Evolutionary conservation across 1,140 invertebrate species (phyloP), one percentile per base, ranked within the genome.

Genomic region (Akabosia matsudoensis): DNA sequence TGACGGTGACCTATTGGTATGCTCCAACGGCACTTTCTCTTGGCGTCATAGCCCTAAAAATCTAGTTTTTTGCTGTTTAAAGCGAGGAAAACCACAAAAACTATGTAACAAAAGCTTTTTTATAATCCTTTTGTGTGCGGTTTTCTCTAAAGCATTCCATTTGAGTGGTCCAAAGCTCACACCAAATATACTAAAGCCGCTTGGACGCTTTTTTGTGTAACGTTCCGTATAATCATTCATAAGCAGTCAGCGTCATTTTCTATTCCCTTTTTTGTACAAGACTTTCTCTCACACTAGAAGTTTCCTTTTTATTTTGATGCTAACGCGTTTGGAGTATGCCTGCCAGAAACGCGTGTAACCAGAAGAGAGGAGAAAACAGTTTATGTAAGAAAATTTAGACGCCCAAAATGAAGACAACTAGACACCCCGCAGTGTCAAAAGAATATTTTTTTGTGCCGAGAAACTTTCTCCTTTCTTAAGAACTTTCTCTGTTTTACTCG

Each of bases 341-440:
- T 54, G 52, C 73, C 73, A 34, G 31, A 4, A 30, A 56, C 52
- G 51, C 52, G 56, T 74, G 73, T 54, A 74, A 74, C 73, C 52
- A 74, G 54, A 24, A 34, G 34, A 52, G 45, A 52, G 45, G 45
- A 52, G 13, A 52, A 52, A 52, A 52, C 13, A 52, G 45, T 14
- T 52, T 52, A 13, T 52, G 45, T 52, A 52, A 52, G n/a, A n/a
- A n/a, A n/a, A n/a, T n/a, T n/a, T n/a, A n/a, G n/a, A n/a, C n/a
- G 14, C 28, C 67, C 7, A 70, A 14, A 70, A 70, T 4, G 1
- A 26, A 86, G 78, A 82, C 54, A 56, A 22, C 3, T 22, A 31
- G 61, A 67, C 61, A 67, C 61, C 61, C 61, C 28, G 61, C 28
- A 22, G 61, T 16, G 61, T 67, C 61, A 24, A 31, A 67, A 22